Conservation (phyloP, 2,113 vertebrate species). For the Mormyrus iriodes region DNA sequence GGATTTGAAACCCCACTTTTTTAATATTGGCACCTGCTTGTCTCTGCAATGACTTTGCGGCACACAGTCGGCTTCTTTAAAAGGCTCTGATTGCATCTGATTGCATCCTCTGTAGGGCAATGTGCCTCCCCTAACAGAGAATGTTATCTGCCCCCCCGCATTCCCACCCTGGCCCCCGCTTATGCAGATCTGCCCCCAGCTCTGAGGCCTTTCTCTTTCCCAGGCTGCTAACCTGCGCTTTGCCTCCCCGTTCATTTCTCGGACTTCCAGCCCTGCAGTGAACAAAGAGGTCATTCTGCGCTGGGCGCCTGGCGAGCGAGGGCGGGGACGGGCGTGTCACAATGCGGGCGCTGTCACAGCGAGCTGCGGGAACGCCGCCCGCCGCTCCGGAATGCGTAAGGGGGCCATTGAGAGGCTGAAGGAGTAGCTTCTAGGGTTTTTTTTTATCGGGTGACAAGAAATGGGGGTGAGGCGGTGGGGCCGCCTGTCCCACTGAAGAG, state of each 20-base stretch:
- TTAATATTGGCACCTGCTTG: neutral
- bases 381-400: constrained; percentile 47
- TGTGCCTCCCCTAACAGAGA: neutral
- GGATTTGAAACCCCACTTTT: neutral
- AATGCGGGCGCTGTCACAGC: constrained; percentile 50
- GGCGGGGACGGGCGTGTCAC: constrained; percentile 41
- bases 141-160: neutral
- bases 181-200: neutral
- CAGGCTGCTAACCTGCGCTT: constrained; percentile 29
- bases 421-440: neutral
- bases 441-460: constrained; percentile 1
- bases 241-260: constrained; percentile 43
- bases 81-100: neutral
- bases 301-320: constrained; percentile 11
- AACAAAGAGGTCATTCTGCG: constrained; percentile 51
- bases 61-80: neutral
- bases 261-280: constrained; percentile 33
- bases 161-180: neutral
- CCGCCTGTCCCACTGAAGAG: neutral
- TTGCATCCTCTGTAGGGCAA: neutral
- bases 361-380: constrained; percentile 9
- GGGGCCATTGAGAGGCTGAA: constrained; percentile 43
- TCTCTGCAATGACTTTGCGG: neutral
- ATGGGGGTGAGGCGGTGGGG: neutral
- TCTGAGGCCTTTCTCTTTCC: constrained; percentile 6